These are phyloP conservation scores for Sinocyclocheilus anshuiensis DNA, from an alignment of 2,113 vertebrate genomes.

Conservation along the genomic window DNA sequence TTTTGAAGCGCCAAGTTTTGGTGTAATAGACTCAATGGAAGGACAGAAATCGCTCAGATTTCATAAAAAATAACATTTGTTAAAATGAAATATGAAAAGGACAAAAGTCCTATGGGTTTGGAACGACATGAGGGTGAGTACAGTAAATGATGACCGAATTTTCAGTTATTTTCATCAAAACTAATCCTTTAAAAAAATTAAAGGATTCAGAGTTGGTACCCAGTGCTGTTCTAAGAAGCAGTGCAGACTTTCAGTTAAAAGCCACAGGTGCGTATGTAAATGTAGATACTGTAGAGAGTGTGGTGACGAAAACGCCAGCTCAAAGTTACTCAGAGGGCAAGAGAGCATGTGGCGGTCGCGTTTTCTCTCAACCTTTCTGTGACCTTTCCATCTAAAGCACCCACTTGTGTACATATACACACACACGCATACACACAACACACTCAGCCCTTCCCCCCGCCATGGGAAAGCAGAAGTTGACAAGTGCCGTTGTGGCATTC, in stretches of 20 bases:
- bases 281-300: background rate
- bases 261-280: constrained; percentile 8
- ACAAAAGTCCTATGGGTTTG: background rate
- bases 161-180: background rate
- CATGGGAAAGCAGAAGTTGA: constrained; percentile 60
- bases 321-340: constrained; percentile 47
- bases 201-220: background rate
- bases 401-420: constrained; percentile 39
- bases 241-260: background rate
- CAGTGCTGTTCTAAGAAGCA: background rate
- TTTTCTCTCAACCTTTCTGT: constrained; percentile 36
- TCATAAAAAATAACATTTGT: background rate
- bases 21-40: background rate
- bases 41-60: background rate
- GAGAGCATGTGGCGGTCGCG: constrained; percentile 35
- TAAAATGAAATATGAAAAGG: background rate
- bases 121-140: background rate
- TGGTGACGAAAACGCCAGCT: constrained; percentile 25
- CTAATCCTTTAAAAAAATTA: background rate
- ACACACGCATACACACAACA: constrained; percentile 29
- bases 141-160: background rate
- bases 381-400: constrained; percentile 37
- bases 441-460: constrained; percentile 33
- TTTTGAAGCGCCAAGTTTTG: background rate
- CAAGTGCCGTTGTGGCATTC: constrained; percentile 48